These are phyloP conservation scores for Aporrectodea caliginosa DNA, from an alignment of 1,140 invertebrate species.

Conservation along the genomic window DNA sequence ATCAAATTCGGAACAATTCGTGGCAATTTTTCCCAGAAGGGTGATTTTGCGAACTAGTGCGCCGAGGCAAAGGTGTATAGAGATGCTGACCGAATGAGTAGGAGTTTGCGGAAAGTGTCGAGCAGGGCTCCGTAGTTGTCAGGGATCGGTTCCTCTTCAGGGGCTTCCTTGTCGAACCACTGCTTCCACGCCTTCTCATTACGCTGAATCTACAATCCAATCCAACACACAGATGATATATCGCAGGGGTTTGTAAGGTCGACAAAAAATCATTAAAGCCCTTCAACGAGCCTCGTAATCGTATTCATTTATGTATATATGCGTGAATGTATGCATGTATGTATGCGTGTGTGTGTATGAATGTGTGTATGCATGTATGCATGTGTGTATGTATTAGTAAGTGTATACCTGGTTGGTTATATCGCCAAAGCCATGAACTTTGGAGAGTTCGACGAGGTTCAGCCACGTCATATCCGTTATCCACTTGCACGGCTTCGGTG, in stretches of 20 bases:
- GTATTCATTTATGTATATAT: neutral
- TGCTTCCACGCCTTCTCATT: constrained; percentile 82
- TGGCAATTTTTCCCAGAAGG: no score
- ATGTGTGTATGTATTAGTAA: no score
- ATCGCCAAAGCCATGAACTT: constrained; percentile 74
- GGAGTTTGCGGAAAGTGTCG: constrained; percentile 82
- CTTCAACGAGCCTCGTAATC: neutral
- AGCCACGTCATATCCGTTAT: constrained; percentile 94
- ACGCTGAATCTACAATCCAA: constrained; percentile 48
- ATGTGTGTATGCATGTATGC: no score
- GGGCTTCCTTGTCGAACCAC: constrained; percentile 93
- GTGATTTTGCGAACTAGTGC: no score
- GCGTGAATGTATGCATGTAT: neutral
- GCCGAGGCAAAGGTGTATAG: no score
- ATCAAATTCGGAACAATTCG: no score
- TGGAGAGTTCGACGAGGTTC: constrained; percentile 91
- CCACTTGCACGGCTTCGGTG: constrained; percentile 92
- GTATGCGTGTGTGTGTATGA: no score
- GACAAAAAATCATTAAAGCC: no score
- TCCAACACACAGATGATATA: no score
- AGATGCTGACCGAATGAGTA: constrained; percentile 58
- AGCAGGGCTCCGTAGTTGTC: constrained; percentile 82
- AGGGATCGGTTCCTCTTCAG: constrained; percentile 85
- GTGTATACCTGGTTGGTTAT: constrained; percentile 69
- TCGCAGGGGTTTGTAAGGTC: no score